phyloP scores from a whole-genome alignment of 1,140 invertebrate species.

The Wiebesia pumilae region DNA sequence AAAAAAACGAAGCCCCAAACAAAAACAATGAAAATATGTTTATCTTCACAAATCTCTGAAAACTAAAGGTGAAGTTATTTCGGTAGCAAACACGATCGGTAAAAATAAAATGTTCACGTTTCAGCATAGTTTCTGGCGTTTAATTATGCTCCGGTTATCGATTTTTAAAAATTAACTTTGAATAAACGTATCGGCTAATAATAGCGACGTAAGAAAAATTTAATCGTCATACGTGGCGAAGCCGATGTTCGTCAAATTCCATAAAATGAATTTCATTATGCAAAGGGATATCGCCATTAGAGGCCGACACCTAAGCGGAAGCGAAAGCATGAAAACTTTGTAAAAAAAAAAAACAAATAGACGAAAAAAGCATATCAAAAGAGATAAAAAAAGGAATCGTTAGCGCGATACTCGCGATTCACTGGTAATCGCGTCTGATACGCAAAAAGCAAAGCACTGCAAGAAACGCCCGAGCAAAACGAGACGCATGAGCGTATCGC shows the following conservation, averaged over 20 bases:
- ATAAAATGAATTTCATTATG: neutral
- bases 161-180: neutral
- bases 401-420: neutral
- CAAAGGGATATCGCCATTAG: neutral
- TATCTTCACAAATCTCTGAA: neutral
- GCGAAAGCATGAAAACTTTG: neutral
- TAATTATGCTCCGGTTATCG: neutral
- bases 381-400: neutral
- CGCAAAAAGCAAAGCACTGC: neutral
- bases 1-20: neutral
- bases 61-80: neutral
- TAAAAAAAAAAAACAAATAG: neutral
- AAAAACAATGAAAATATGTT: neutral
- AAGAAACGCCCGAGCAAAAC: neutral
- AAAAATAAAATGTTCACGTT: neutral
- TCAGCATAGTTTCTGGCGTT: neutral
- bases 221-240: too few relatives aligned
- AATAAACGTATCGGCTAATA: too few relatives aligned
- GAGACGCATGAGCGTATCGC: constrained; percentile 3
- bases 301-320: neutral
- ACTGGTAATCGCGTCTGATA: neutral
- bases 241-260: neutral
- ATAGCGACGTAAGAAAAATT: too few relatives aligned
- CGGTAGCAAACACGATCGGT: neutral
- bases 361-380: neutral